Evolutionary conservation across 2,797 vertebrate species (phyloP), one percentile per base, ranked within the genome.

Genomic region (Coilia nasus): DNA sequence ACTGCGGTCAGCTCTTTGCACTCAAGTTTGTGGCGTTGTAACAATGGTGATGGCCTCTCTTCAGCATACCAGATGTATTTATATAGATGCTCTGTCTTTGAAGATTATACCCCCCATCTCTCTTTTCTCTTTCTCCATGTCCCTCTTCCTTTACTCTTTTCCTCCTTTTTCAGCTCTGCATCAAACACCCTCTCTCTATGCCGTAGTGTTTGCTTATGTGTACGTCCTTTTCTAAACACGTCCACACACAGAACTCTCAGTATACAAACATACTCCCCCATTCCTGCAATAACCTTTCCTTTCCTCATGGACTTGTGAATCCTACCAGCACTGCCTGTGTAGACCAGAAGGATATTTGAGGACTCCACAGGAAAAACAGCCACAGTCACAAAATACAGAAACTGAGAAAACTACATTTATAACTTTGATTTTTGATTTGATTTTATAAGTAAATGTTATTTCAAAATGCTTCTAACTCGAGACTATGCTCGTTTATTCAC

Each of bases 201-300:
- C 23, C 19, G 28, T 14, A 25, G 17, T 41, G 67, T 41, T 5
- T 75, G 57, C 19, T 21, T 59, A 1, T 59, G 57, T 59, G 17
- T 35, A 75, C 10, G 35, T 75, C 31, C 71, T 78, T 35, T 78
- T 78, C 71, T 54, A 78, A 78, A 44, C 71, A 78, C 35, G 21
- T 78, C 71, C 5, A 17, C 35, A 78, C 71, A 78, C 71, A 78
- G 71, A 78, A 78, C 17, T 35, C 35, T 78, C 71, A 41, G 44
- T 78, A 78, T 78, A 35, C 31, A 78, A 78, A 78, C 71, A 78
- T 41, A 78, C 71, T 44, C 35, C 71, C 71, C 71, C 35, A 78
- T 1, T 78, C 17, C 5, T 35, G 0, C 6, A 17, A 19, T 41
- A 17, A 78, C 71, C 71, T 78, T 78, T 78, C 0, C 35, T 78